These are phyloP conservation scores for Synodontis membranacea DNA, from an alignment of 2,113 vertebrate genomes.

Conservation along the genomic window DNA sequence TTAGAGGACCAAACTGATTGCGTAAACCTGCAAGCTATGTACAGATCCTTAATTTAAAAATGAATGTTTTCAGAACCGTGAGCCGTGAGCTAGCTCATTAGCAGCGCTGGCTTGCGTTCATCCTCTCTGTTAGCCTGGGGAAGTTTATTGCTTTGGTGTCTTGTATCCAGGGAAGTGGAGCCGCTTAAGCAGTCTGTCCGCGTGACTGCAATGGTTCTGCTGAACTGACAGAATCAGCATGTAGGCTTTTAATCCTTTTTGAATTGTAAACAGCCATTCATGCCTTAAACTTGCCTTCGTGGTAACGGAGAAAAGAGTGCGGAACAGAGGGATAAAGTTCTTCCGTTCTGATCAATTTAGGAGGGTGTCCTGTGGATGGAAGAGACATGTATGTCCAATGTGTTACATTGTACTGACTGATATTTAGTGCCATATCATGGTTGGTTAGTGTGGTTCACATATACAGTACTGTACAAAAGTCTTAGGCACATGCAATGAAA, in stretches of 20 bases:
- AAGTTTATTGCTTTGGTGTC: not conserved
- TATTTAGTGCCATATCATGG: not conserved
- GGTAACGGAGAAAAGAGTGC: not conserved
- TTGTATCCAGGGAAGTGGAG: not conserved
- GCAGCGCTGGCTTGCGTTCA: not conserved
- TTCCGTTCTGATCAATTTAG: not conserved
- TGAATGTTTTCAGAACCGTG: not conserved
- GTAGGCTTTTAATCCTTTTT: conserved; percentile 16
- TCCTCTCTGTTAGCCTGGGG: not conserved
- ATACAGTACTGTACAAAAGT: too few relatives aligned
- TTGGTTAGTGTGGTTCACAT: not conserved
- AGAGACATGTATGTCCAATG: not conserved
- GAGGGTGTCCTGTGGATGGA: not conserved
- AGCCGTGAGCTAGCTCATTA: not conserved
- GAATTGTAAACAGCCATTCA: conserved; percentile 16
- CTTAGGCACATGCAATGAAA: too few relatives aligned
- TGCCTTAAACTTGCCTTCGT: not conserved
- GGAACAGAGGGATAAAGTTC: not conserved
- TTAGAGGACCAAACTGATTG: conserved; percentile 9
- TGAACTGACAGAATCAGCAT: conserved; percentile 15
- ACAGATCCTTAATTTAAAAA: not conserved
- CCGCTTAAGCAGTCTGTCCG: not conserved
- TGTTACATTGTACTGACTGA: not conserved
- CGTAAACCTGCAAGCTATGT: not conserved
- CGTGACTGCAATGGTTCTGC: conserved; percentile 12